Evolutionary conservation across 2,113 vertebrate species (phyloP), one percentile per base, ranked within the genome.

Genomic region (Austrofundulus limnaeus): DNA sequence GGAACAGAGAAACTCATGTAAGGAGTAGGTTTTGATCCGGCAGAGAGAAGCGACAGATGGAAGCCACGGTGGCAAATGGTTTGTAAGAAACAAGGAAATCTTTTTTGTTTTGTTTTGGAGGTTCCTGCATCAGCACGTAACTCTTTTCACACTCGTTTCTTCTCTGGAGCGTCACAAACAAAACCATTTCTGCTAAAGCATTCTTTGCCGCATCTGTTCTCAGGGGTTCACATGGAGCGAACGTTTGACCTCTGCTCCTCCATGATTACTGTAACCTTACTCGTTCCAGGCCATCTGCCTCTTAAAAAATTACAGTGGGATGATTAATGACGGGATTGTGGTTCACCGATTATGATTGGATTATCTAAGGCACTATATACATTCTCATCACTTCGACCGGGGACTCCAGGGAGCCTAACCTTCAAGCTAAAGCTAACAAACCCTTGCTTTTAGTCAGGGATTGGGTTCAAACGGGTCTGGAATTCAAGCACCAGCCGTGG

Each of bases 251-350:
- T 77, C 48, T 80, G 70, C 2, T 47, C 28, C 42, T 58, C 25
- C 1, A 46, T 43, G 76, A 72, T 75, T 66, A 82, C 76, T 78
- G 80, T 85, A 86, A 82, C 79, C 74, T 59, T 77, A 75, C 71
- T 78, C 70, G 16, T 58, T 80, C 73, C 60, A 70, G 59, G 69
- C 86, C 83, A 85, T 88, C 89, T 85, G 83, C 84, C 88, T 88
- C 79, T 90, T 85, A 87, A 87, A 87, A 78, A 85, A 88, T 84
- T 85, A 88, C 84, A 77, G 76, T 71, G 65, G 78, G 62, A 79
- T 87, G 89, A 91, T 91, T 89, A 89, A 91, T 89, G 89, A 88
- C 83, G 72, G 70, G 60, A 59, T 72, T n/a, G n/a, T 16, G 28
- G 72, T 82, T 70, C 65, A 50, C 57, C 50, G 70, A 86, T 83